These are phyloP conservation scores for Mormyrus hasselquistii DNA, from an alignment of 2,797 vertebrate genomes.

Conservation along the genomic window DNA sequence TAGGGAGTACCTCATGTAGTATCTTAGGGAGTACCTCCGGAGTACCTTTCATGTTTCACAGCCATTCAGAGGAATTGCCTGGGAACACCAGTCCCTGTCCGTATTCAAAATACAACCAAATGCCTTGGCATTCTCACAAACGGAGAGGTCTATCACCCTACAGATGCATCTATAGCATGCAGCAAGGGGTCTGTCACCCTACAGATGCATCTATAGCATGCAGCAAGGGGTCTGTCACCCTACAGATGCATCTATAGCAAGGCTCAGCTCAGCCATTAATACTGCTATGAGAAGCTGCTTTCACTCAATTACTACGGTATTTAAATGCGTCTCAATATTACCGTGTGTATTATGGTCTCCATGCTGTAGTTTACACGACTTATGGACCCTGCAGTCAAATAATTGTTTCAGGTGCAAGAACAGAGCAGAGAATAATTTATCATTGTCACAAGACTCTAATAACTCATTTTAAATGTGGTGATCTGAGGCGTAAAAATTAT, in stretches of 20 bases:
- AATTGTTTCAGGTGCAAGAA: neutral
- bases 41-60: neutral
- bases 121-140: neutral
- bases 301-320: neutral
- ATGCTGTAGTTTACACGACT: neutral
- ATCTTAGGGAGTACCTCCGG: too few relatives aligned
- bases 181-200: neutral
- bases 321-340: neutral
- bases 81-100: neutral
- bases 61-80: neutral
- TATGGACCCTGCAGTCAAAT: neutral
- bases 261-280: neutral
- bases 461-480: neutral
- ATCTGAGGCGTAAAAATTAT: slow-evolving; percentile 2
- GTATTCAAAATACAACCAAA: neutral
- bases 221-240: neutral
- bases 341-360: neutral
- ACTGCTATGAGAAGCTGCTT: neutral
- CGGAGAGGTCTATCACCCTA: neutral
- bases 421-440: neutral
- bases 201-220: neutral
- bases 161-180: neutral
- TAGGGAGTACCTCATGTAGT: too few relatives aligned
- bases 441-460: neutral
- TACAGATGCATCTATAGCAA: neutral